Conservation (phyloP, 1,140 invertebrate species). For the Ceratitis capitata region DNA sequence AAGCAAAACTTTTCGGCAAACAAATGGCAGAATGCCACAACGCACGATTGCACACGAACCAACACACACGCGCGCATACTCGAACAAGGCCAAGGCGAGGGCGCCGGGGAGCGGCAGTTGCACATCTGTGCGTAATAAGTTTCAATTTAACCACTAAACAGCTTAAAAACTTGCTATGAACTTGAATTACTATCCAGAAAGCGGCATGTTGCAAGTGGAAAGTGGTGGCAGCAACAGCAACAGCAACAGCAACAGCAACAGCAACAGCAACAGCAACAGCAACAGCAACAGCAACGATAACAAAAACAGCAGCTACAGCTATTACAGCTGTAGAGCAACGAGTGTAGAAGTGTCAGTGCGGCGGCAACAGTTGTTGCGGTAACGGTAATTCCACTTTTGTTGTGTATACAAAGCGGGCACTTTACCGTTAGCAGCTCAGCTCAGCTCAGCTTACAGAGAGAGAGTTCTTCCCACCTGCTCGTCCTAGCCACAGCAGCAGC, state of each 20-base stretch:
- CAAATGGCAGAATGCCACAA: neutral
- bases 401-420: neutral
- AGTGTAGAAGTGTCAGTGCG: no score
- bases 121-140: conserved; percentile 27
- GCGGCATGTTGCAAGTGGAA: neutral
- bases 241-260: neutral
- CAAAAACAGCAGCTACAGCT: no score
- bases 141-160: conserved; percentile 45
- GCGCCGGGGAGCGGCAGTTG: neutral
- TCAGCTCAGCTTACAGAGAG: no score
- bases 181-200: conserved; percentile 41
- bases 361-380: neutral
- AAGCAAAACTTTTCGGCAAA: neutral
- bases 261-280: neutral
- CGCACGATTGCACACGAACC: neutral
- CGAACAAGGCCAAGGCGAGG: neutral
- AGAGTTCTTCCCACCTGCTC: no score
- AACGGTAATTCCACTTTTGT: conserved; percentile 4
- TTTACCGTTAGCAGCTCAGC: neutral
- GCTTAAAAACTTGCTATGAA: conserved; percentile 45
- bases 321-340: no score
- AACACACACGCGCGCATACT: neutral
- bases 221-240: neutral
- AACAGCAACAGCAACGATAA: neutral
- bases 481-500: neutral